Evolutionary conservation across 53 echinoderm and acorn worm species (phyloP), one percentile per base, ranked within the genome.

Genomic region (Actinopyga echinites): DNA sequence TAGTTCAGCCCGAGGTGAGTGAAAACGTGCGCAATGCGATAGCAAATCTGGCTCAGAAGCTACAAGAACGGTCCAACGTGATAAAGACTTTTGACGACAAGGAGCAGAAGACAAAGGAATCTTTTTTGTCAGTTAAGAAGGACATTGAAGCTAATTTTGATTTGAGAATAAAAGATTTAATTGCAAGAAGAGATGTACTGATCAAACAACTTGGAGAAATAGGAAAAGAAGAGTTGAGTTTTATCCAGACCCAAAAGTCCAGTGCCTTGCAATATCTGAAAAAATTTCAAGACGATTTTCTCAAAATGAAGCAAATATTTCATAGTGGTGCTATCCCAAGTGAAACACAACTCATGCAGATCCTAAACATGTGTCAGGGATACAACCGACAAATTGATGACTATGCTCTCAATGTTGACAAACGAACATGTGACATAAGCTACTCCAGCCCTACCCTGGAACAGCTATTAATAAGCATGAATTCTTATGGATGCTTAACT

Each of bases 191-290:
- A 24, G 91, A 95, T 65, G 78, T 83, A 21, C 53, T 95, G 61
- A 92, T 95, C 6, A 95, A 95, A 64, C 92, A 90, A 62, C 86
- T 95, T 25, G 95, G 88, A 12, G 83, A 83, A n/a, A 85, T 92
- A 36, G 77, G 95, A 32, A 90, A 92, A n/a, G 95, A 95, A 56
- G 95, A 95, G 82, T 60, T 95, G 22, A 83, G 82, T 38, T 85
- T 95, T 63, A 34, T 95, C 10, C 91, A 90, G 32, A 85, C 90
- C 0, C 95, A 95, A 65, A 95, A 90, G 64, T 86, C 90, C 23
- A 95, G 95, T 73, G 95, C 95, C 54, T 86, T 85, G 49, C 95
- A 95, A 83, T 95, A 92, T 66, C 71, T 92, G 25, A 92, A 88
- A 75, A 92, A 92, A 69, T 90, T 95, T 23, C 92, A 95, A 56